A percentile compares a stretch with the other conserved stretches of the same genome.
phyloP scores from a whole-genome alignment of 2,113 vertebrate species.

The Mobula hypostoma region DNA sequence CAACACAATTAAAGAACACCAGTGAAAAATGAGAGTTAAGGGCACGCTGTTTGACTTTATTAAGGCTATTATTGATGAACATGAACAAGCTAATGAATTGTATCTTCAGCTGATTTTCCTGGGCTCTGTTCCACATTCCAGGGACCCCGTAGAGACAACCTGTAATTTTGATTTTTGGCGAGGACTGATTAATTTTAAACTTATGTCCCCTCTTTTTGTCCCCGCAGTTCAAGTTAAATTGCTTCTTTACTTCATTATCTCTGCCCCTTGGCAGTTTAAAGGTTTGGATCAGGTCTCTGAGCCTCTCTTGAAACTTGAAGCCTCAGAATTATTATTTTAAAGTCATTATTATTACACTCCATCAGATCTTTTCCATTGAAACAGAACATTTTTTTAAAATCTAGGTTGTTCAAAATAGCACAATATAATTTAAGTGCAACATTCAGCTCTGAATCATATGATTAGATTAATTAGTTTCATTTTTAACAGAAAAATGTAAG shows the following conservation, averaged over 20 bases:
- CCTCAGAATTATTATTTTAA: constrained; percentile 22
- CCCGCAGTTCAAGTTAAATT: constrained; percentile 30
- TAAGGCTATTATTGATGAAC: constrained; percentile 16
- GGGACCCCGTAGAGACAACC: not conserved
- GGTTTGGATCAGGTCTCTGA: not conserved
- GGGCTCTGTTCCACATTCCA: not conserved
- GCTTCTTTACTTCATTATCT: constrained; percentile 31
- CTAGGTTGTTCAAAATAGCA: not conserved
- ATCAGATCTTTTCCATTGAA: not conserved
- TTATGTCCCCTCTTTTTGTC: not conserved
- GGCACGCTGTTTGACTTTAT: not conserved
- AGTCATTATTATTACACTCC: not conserved
- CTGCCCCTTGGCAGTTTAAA: constrained; percentile 13
- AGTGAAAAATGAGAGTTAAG: not conserved
- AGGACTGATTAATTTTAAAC: constrained; percentile 31
- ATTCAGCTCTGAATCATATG: not conserved
- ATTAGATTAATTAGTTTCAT: not conserved
- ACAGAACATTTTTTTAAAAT: not conserved
- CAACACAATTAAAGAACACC: not conserved
- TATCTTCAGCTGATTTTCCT: not conserved
- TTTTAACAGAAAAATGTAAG: not conserved
- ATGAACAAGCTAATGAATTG: constrained; percentile 22
- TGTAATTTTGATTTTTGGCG: not conserved
- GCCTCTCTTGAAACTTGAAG: constrained; percentile 2
- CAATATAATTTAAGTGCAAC: not conserved